Conservation (phyloP, 2,888 invertebrate genomes). For the Epiblema foenella region DNA sequence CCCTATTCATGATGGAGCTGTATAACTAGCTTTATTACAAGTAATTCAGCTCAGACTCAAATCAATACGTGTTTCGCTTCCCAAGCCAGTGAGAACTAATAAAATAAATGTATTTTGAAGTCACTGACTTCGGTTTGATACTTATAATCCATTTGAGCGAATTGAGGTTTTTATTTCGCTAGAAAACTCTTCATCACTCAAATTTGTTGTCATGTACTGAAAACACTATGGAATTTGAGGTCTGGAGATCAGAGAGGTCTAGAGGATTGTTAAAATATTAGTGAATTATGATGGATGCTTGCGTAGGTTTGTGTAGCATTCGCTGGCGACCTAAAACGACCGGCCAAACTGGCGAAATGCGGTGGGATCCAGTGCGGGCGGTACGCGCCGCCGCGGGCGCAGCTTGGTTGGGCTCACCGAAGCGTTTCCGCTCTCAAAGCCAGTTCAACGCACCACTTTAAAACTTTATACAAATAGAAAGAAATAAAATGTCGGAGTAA, state of each 20-base stretch:
- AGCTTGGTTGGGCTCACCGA: constrained; percentile 52
- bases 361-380: constrained; percentile 63
- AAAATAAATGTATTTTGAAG: constrained; percentile 44
- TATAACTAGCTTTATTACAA: constrained; percentile 37
- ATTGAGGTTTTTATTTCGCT: constrained; percentile 35
- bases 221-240: background rate
- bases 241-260: background rate
- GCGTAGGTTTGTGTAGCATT: constrained; percentile 30
- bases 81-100: constrained; percentile 37
- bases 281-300: constrained; percentile 25
- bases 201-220: constrained; percentile 12
- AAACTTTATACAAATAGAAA: constrained; percentile 29
- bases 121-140: constrained; percentile 43
- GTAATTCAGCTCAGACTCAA: constrained; percentile 31
- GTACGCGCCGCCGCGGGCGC: constrained; percentile 56
- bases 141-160: constrained; percentile 39
- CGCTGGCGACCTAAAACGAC: constrained; percentile 44
- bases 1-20: constrained; percentile 24
- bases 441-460: constrained; percentile 66
- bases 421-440: constrained; percentile 64
- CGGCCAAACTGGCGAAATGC: constrained; percentile 55
- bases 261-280: constrained; percentile 24
- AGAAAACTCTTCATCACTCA: constrained; percentile 19
- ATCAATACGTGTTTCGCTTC: constrained; percentile 40
- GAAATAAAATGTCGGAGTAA: constrained; percentile 15